Evolutionary conservation across 1,140 invertebrate species (phyloP), one percentile per base, ranked within the genome.

Genomic region (Ruditapes philippinarum): DNA sequence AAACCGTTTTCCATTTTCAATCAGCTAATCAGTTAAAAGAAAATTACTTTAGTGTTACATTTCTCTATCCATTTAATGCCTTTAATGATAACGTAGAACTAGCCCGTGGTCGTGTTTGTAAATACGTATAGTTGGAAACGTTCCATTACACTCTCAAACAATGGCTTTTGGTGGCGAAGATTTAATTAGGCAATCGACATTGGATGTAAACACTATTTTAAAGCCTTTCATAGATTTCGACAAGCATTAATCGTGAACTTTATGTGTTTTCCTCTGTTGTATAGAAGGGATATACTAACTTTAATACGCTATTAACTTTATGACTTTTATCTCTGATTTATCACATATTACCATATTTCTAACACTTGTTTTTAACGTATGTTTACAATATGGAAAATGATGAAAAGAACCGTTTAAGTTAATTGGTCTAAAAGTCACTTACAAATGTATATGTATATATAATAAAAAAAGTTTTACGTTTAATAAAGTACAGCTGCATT

Each of bases 91-190:
- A 19, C n/a, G 31, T 4, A 78, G 54, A 51, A 54, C 74, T 51
- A 78, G 51, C 45, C 74, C 0, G 14, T 5, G 31, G 31, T 28
- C 31, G 33, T 78, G 74, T 78, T 78, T 31, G 45, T 78, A 78
- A 78, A 78, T 33, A 78, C 54, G n/a, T 49, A 54, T 9, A 33
- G 22, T 78, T 78, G 74, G 74, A 78, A 78, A 33, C 14, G n/a
- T 78, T 78, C 74, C 74, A 78, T 49, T 12, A 51, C 11, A 31
- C 5, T 78, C 28, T 54, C 54, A 36, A 78, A 78, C 74, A 78
- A 78, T 78, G 36, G 45, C 28, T 36, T 78, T 78, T 78, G 9
- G 38, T 36, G 28, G n/a, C 25, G 14, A 14, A 33, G 17, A n/a
- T 31, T 22, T 36, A 54, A 51, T 36, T 3, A 78, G 28, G 49